These are phyloP conservation scores for Patiria miniata DNA, from an alignment of 35 echinoderm and acorn worm species.

Conservation along the genomic window DNA sequence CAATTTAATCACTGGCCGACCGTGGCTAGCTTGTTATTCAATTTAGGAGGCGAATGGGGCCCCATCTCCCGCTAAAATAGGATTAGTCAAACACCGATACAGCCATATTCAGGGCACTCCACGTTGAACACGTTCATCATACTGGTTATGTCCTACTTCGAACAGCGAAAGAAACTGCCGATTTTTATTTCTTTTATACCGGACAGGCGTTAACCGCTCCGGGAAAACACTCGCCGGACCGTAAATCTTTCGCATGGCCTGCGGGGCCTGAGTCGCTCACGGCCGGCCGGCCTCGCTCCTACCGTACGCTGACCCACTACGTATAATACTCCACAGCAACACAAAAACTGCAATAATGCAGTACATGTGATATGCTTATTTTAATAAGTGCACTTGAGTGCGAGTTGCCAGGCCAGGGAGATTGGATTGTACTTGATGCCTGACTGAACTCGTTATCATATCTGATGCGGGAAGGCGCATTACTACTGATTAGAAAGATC, in stretches of 20 bases:
- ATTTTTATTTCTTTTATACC: background rate
- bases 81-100: slow-evolving; percentile 20
- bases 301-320: background rate
- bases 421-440: slow-evolving; percentile 7
- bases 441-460: slow-evolving; percentile 17
- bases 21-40: slow-evolving; percentile 26
- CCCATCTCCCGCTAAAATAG: slow-evolving; percentile 13
- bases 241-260: slow-evolving; percentile 6
- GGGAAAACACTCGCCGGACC: background rate
- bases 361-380: slow-evolving; percentile 21
- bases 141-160: background rate
- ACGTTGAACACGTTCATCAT: background rate
- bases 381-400: slow-evolving; percentile 11
- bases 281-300: background rate
- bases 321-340: background rate
- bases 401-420: background rate
- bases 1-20: background rate
- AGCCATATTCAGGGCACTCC: background rate
- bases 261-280: background rate
- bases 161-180: background rate
- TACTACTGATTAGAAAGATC: slow-evolving; percentile 13
- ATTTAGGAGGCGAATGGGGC: slow-evolving; percentile 21
- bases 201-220: background rate
- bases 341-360: background rate
- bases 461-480: slow-evolving; percentile 12